Evolutionary conservation across 1,140 invertebrate species (phyloP), one percentile per base, ranked within the genome.

Genomic region (Drosophila miranda): DNA sequence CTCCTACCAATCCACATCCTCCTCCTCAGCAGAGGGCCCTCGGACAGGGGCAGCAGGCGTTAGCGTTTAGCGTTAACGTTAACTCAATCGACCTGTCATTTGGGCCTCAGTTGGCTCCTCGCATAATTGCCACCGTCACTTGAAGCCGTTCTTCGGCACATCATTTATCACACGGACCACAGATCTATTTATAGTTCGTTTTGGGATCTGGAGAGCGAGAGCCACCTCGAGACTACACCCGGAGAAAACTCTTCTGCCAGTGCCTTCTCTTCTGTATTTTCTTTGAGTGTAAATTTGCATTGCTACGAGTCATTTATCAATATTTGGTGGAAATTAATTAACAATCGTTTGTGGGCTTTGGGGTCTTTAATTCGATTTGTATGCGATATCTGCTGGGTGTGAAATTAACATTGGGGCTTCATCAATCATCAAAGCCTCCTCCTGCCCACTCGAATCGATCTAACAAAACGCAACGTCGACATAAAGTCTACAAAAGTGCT

Each of bases 71-170:
- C 75, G 88, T 77, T 88, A 89, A 90, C 88, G 80, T 86, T 86
- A 90, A 89, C 80, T 90, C 88, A 88, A 90, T 90, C 89, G 88
- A 89, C 82, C 89, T 90, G 81, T 90, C 89, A 90, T 89, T 90
- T 90, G 68, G 74, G 56, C 81, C 75, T 86, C 75, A 82, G 73
- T 84, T 76, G 67, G 72, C 78, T 75, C 75, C 79, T 83, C 79
- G 63, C 74, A 82, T 90, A 86, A 89, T 83, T 90, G 89, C 78
- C 83, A 75, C 77, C 78, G 81, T 78, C 84, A 88, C 80, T 89
- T 78, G 76, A 89, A 90, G 72, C 66, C 70, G 69, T 90, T 90
- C 75, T 69, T 82, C 81, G 81, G 75, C 89, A 90, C 89, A 83
- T 90, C 89, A 90, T 90, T 90, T 86, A 73, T 90, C 78, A 90